phyloP scores from a whole-genome alignment of 2,113 vertebrate species.

The Solenodon paradoxus region DNA sequence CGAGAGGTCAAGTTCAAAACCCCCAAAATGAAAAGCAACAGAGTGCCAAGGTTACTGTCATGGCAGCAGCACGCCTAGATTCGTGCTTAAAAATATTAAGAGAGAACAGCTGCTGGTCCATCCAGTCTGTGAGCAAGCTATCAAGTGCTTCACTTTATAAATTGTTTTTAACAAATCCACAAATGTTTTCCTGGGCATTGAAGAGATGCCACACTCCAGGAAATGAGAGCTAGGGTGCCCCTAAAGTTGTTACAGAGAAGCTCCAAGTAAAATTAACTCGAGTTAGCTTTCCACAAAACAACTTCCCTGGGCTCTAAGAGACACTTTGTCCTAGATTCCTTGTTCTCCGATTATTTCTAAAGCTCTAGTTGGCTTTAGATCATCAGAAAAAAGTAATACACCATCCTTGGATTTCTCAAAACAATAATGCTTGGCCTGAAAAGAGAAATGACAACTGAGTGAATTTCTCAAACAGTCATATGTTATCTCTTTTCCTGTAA shows the following conservation, averaged over 20 bases:
- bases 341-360: neutral
- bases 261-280: neutral
- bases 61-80: neutral
- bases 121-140: neutral
- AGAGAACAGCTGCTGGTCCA: neutral
- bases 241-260: rapidly evolving
- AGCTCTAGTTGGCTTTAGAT: neutral
- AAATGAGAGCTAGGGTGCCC: neutral
- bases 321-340: neutral
- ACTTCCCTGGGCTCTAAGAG: neutral
- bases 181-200: neutral
- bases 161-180: neutral
- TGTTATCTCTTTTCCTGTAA: neutral
- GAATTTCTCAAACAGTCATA: neutral
- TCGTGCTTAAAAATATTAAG: neutral
- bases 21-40: neutral
- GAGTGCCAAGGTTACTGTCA: neutral
- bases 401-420: neutral
- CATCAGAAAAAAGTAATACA: neutral
- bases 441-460: neutral
- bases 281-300: neutral
- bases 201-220: neutral
- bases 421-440: neutral
- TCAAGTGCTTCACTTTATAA: neutral
- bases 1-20: conserved; percentile 31